A percentile compares a stretch with the other conserved stretches of the same genome.
Evolutionary conservation across 1,140 invertebrate species (phyloP).

Genomic region (Elymnias hypermnestra): DNA sequence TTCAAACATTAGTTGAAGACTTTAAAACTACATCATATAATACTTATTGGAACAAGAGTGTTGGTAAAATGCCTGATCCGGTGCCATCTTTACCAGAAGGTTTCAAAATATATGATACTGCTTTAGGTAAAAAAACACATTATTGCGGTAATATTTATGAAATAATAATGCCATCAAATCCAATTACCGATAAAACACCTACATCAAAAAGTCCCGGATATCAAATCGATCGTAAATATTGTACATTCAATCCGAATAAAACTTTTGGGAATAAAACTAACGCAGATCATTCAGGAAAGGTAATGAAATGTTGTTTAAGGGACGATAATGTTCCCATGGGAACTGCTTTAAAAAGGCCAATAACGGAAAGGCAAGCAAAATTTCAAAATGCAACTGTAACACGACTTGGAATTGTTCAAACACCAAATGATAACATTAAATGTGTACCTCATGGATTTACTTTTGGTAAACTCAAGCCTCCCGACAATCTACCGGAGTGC

Average conservation of each 20-base stretch:
- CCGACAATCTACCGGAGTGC: constrained; percentile 45
- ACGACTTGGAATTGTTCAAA: constrained; percentile 49
- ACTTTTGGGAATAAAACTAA: constrained; percentile 60
- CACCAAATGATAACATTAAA: constrained; percentile 66
- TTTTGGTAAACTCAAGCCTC: constrained; percentile 54
- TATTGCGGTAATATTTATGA: constrained; percentile 45
- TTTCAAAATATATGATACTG: constrained; percentile 55
- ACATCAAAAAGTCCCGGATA: constrained; percentile 52
- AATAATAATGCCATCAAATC: constrained; percentile 48
- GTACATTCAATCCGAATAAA: constrained; percentile 35
- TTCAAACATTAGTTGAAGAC: constrained; percentile 70
- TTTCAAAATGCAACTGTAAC: constrained; percentile 43
- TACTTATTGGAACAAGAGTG: constrained; percentile 70
- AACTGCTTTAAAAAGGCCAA: constrained; percentile 23
- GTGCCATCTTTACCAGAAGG: constrained; percentile 69
- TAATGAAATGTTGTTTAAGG: constrained; percentile 57
- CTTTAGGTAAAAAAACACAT: constrained; percentile 59
- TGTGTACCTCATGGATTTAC: constrained; percentile 54
- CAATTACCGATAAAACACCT: constrained; percentile 50
- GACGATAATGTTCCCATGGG: constrained; percentile 54
- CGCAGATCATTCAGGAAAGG: constrained; percentile 62
- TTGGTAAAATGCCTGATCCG: constrained; percentile 61
- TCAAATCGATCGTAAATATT: constrained; percentile 59
- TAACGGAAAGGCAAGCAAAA: constrained; percentile 54
- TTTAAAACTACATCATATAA: constrained; percentile 68